These are phyloP conservation scores for Taurulus bubalis DNA, from an alignment of 2,113 vertebrate species.

Conservation along the genomic window DNA sequence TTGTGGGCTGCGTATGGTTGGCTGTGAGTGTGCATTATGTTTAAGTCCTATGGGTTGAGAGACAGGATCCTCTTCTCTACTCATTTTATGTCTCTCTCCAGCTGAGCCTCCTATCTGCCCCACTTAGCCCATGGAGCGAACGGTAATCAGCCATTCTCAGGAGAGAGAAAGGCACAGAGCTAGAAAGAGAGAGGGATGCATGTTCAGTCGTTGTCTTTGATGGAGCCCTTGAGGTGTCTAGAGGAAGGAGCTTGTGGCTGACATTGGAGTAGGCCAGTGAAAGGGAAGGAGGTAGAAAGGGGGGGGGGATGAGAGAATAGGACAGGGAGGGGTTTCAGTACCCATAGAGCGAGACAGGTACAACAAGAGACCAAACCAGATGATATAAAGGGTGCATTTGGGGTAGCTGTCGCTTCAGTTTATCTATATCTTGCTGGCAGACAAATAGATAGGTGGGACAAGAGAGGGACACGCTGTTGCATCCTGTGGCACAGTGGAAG, in stretches of 20 bases:
- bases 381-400: conserved; percentile 35
- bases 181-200: conserved; percentile 63
- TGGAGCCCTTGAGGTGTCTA: conserved; percentile 74
- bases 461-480: conserved; percentile 14
- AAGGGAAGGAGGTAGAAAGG: conserved; percentile 27
- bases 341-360: conserved; percentile 51
- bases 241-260: conserved; percentile 70
- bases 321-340: background rate
- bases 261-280: conserved; percentile 57
- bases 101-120: conserved; percentile 81
- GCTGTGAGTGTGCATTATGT: conserved; percentile 52
- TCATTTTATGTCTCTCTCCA: conserved; percentile 61
- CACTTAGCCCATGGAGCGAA: conserved; percentile 84
- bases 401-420: conserved; percentile 36
- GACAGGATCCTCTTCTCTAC: conserved; percentile 62
- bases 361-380: conserved; percentile 30
- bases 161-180: conserved; percentile 70
- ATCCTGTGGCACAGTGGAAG: conserved; percentile 37
- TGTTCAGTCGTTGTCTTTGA: conserved; percentile 73
- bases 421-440: conserved; percentile 20
- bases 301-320: background rate
- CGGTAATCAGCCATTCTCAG: conserved; percentile 82
- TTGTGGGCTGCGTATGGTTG: conserved; percentile 20
- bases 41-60: conserved; percentile 40
- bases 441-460: conserved; percentile 41